phyloP scores from a whole-genome alignment of 2,113 vertebrate species.

The Gymnogyps californianus region DNA sequence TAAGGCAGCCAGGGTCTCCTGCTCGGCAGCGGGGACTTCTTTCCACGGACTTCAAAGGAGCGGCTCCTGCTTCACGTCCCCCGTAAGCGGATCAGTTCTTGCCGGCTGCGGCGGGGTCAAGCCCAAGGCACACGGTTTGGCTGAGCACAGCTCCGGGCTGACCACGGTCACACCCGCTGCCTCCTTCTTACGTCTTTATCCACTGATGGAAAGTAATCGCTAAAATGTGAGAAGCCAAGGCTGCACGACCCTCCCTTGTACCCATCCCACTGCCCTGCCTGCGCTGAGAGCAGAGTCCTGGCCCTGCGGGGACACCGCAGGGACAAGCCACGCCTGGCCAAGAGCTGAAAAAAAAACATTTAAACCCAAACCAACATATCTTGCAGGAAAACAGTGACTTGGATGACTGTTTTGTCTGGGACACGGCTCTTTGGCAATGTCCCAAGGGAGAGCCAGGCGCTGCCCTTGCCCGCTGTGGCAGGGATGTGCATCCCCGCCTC shows the following conservation, averaged over 20 bases:
- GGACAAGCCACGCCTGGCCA: background rate
- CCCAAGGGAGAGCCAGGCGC: background rate
- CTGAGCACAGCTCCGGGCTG: background rate
- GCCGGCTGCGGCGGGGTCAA: background rate
- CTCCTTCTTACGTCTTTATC: background rate
- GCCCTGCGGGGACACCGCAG: background rate
- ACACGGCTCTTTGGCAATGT: accelerated
- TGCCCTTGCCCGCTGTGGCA: background rate
- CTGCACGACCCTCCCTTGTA: background rate
- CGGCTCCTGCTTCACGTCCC: background rate
- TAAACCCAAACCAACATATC: background rate
- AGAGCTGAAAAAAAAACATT: background rate
- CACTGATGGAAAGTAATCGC: background rate
- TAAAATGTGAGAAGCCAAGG: background rate
- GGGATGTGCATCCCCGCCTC: background rate
- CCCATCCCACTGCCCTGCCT: background rate
- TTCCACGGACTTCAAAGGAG: background rate
- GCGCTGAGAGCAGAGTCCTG: background rate
- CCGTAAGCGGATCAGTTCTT: accelerated
- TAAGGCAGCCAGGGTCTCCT: background rate
- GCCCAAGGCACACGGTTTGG: background rate
- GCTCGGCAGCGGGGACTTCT: accelerated
- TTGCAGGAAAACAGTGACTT: background rate
- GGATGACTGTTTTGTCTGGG: background rate
- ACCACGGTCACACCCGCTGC: background rate